Evolutionary conservation across 2,797 vertebrate genomes (phyloP), one percentile per base, ranked within the genome.

Genomic region (Macrochelys suwanniensis): DNA sequence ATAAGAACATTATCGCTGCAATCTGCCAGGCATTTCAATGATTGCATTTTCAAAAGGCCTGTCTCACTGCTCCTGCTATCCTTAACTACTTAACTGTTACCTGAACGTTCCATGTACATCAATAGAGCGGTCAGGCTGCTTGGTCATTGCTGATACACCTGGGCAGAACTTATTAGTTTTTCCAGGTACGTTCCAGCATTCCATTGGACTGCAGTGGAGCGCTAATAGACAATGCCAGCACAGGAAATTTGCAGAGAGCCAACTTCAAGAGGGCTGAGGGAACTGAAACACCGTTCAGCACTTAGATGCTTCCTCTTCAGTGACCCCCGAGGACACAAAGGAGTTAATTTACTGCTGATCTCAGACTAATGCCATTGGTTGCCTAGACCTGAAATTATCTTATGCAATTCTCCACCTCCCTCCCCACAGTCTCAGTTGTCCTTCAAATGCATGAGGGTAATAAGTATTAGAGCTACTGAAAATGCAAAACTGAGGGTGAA

Each of bases 371-470:
- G 1, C 33, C 7, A 28, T 25, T 4, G 31, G 49, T 51, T 57
- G 42, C 11, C 42, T 31, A 61, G 37, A 82, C 77, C 89, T 85
- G 88, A 89, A 19, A 94, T 42, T 61, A 57, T 79, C 68, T 74
- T 25, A 65, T 19, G 80, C 47, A 53, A 56, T 47, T 19, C 78
- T 71, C 1, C 78, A 50, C 83, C 84, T 57, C 37, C 80, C 83
- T 89, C 89, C 84, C 84, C 88, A 3, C 37, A 88, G 91, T 16
- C 90, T 82, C 85, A 80, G 89, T 78, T 95, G 96, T 95, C 93
- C 90, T 96, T 96, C 90, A 95, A 94, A 95, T 65, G 87, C 5
- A 50, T 53, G 74, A 95, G 88, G 59, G 61, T 31, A 92, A 78
- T 82, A 45, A 92, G 71, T 56, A 42, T 95, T 91, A 97, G 94